Evolutionary conservation across 2,797 vertebrate species (phyloP).

Genomic region (Leptodactylus fallax): DNA sequence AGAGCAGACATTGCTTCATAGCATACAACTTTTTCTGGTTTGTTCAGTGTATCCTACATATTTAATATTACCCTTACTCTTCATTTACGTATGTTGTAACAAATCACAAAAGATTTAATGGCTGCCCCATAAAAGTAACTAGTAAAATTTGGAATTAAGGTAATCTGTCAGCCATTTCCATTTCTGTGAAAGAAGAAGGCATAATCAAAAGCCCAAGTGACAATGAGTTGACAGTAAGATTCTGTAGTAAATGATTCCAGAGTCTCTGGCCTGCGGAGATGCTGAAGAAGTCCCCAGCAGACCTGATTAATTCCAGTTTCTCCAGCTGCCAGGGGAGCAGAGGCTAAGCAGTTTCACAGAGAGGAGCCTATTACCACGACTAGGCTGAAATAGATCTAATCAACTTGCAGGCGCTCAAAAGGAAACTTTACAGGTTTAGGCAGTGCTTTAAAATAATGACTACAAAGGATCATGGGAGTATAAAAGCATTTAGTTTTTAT

Average conservation of each 20-base stretch:
- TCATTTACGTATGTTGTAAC: constrained; percentile 42
- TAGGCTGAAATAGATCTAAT: constrained; percentile 97
- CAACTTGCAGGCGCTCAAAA: constrained; percentile 89
- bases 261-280: constrained; percentile 94
- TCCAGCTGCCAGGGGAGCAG: constrained; percentile 92
- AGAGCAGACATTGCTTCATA: not conserved
- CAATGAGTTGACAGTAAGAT: constrained; percentile 99
- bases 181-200: constrained; percentile 81
- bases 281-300: constrained; percentile 97
- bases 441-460: constrained; percentile 85
- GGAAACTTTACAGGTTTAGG: constrained; percentile 92
- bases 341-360: constrained; percentile 92
- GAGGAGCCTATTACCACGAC: constrained; percentile 97
- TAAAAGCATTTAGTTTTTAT: constrained; percentile 84
- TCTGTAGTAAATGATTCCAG: constrained; percentile 99
- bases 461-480: constrained; percentile 87
- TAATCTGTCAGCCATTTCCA: constrained; percentile 92
- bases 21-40: not conserved
- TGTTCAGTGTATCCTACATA: not conserved
- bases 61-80: not conserved
- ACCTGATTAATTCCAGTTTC: constrained; percentile 99
- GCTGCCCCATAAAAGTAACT: constrained; percentile 83
- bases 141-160: constrained; percentile 85
- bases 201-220: constrained; percentile 99
- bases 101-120: constrained; percentile 81